phyloP scores from a whole-genome alignment of 2,113 vertebrate species.

The Pseudolaguvia tuberculata region DNA sequence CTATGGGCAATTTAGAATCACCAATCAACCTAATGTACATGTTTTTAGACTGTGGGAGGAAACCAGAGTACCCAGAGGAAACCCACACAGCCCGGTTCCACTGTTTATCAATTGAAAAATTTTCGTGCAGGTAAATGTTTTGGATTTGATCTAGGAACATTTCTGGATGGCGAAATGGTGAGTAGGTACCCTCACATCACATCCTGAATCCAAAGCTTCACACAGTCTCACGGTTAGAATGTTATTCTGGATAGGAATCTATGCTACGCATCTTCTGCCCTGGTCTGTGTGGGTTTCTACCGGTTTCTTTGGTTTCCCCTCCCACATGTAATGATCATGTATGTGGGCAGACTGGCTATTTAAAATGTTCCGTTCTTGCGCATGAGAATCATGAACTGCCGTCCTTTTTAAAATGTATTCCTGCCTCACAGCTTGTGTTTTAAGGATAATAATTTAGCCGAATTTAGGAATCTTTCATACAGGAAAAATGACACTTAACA shows the following conservation, averaged over 20 bases:
- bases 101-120: not conserved
- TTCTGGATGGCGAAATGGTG: not conserved
- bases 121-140: not conserved
- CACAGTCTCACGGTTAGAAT: not conserved
- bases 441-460: too few relatives aligned
- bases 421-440: not conserved
- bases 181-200: not conserved
- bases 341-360: conserved; percentile 17
- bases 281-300: conserved; percentile 12
- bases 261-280: not conserved
- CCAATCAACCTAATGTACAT: too few relatives aligned
- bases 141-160: not conserved
- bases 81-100: too few relatives aligned
- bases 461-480: not conserved
- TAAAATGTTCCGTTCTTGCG: conserved; percentile 10
- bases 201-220: not conserved
- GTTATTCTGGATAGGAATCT: not conserved
- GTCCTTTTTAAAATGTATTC: not conserved
- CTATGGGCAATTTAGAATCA: too few relatives aligned
- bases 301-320: conserved; percentile 8
- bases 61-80: too few relatives aligned
- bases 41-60: too few relatives aligned
- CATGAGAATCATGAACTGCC: not conserved
- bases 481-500: not conserved
- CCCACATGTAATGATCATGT: not conserved